Evolutionary conservation across 2,888 invertebrate genomes (phyloP).

Genomic region (Rotaria magnacalcarata): DNA sequence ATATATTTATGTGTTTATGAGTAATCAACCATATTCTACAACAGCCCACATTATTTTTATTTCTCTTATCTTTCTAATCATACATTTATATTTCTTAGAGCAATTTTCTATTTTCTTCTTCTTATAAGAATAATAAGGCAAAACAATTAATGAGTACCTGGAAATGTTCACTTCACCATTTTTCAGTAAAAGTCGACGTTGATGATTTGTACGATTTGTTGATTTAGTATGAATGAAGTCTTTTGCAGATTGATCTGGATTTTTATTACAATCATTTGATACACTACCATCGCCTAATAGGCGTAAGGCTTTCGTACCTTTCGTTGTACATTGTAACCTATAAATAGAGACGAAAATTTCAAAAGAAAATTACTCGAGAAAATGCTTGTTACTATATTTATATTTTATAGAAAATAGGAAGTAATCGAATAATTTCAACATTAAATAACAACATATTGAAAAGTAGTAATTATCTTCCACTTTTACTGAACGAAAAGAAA

Average conservation of each 20-base stretch:
- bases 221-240: neutral
- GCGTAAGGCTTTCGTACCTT: constrained; percentile 45
- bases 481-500: neutral
- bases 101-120: neutral
- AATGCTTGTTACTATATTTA: neutral
- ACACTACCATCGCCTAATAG: constrained; percentile 39
- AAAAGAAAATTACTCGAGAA: neutral
- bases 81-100: neutral
- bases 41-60: neutral
- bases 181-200: constrained; percentile 42
- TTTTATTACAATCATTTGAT: constrained; percentile 23
- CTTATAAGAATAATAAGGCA: neutral
- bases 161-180: constrained; percentile 46
- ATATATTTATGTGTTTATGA: neutral
- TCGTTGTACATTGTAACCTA: constrained; percentile 37
- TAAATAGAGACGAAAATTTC: neutral
- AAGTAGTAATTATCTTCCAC: neutral
- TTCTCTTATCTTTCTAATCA: neutral
- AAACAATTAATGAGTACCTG: neutral
- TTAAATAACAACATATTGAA: neutral
- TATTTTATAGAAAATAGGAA: neutral
- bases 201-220: neutral
- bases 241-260: neutral
- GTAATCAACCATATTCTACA: neutral
- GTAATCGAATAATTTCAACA: neutral